Evolutionary conservation across 1,140 invertebrate genomes (phyloP), one percentile per base, ranked within the genome.

Genomic region (Drosophila gunungcola): DNA sequence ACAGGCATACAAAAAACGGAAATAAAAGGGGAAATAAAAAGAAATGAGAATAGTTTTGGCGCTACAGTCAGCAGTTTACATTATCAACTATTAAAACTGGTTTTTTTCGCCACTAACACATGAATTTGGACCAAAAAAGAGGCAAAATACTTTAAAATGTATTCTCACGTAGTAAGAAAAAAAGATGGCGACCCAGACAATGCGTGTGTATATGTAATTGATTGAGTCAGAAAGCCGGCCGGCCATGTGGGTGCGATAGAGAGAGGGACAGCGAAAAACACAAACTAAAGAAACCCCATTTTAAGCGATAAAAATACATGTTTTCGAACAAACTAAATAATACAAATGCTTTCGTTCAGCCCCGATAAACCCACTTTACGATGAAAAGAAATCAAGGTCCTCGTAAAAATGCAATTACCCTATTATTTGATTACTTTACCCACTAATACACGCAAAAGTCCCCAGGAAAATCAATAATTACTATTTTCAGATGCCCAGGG

Each of bases 141-240:
- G 70, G 36, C 43, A 65, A 62, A 73, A 54, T 49, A 48, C 36
- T 43, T 51, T 36, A 57, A 67, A 67, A 63, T 63, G 53, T 39
- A 60, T 53, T 62, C 54, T 39, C 49, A 16, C 38, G 42, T 27
- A 48, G 39, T 29, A 16, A 6, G 21, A 13, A 54, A n/a, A 46
- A 42, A 84, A 84, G 52, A 85, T 85, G 81, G 81, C 81, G 68
- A 60, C 27, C 60, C 51, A 52, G 12, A 49, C 49, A 10, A 53
- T 38, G 57, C 60, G 48, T 54, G 54, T 65, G 56, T 45, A 32
- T 43, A 34, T n/a, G 34, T 45, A 51, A 29, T 41, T 53, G 43
- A 74, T 72, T 84, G 72, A 84, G 34, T 77, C 72, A 77, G 60
- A 78, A 81, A 62, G 68, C 81, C 82, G 81, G 82, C 56, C 70